phyloP scores from a whole-genome alignment of 2,888 invertebrate genomes.

The Corbicula japonica region DNA sequence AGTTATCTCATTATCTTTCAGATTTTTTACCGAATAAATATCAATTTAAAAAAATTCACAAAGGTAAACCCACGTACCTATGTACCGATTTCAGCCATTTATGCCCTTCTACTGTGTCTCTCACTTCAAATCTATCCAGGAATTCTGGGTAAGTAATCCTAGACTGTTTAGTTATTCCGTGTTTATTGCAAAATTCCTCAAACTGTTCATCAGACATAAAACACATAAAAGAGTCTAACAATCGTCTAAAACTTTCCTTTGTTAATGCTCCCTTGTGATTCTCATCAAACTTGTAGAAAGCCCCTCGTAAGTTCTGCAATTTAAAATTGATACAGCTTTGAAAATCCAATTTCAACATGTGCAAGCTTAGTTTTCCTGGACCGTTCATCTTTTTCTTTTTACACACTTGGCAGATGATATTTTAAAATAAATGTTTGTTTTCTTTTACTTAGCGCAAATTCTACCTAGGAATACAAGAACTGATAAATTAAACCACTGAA shows the following conservation, averaged over 20 bases:
- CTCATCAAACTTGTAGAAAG: conserved; percentile 86
- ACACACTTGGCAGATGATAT: too few relatives aligned
- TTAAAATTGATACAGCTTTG: too few relatives aligned
- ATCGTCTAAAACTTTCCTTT: conserved; percentile 81
- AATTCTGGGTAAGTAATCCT: conserved; percentile 83
- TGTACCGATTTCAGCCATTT: conserved; percentile 85
- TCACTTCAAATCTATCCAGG: conserved; percentile 83
- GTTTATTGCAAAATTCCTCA: conserved; percentile 81
- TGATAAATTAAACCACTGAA: too few relatives aligned
- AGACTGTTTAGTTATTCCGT: conserved; percentile 77
- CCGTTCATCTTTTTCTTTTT: too few relatives aligned
- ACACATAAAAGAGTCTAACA: conserved; percentile 84
- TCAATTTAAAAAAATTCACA: too few relatives aligned
- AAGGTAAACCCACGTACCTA: conserved; percentile 72
- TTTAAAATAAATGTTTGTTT: too few relatives aligned
- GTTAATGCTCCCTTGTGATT: conserved; percentile 82
- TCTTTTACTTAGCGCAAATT: too few relatives aligned
- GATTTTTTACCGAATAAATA: too few relatives aligned
- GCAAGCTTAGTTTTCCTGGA: too few relatives aligned
- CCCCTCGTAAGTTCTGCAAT: conserved; percentile 83
- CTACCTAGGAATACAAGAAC: too few relatives aligned
- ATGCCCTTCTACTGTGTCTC: conserved; percentile 84
- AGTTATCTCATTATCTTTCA: too few relatives aligned
- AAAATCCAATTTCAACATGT: too few relatives aligned
- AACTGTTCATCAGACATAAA: conserved; percentile 82